A percentile compares a stretch with the other conserved stretches of the same genome.
Conservation (phyloP, 2,113 vertebrate genomes). For the Kryptolebias marmoratus region DNA sequence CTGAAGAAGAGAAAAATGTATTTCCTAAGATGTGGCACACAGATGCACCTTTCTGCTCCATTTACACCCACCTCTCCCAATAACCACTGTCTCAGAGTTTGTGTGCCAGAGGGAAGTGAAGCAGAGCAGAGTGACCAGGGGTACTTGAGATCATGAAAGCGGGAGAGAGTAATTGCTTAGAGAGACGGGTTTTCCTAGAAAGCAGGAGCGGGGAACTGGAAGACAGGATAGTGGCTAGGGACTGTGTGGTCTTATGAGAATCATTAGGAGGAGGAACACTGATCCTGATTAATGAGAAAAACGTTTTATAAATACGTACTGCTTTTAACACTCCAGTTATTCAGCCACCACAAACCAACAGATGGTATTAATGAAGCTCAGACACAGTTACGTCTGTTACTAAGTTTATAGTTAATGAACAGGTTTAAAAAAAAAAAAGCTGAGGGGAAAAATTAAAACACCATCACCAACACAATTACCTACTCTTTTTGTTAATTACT, state of each 20-base stretch:
- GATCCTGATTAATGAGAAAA: conserved; percentile 76
- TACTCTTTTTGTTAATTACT: not conserved
- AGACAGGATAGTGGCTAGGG: conserved; percentile 58
- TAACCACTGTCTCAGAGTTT: conserved; percentile 21
- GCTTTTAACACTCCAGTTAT: conserved; percentile 60
- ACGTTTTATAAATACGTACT: conserved; percentile 55
- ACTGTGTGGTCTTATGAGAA: conserved; percentile 53
- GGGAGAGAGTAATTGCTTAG: conserved; percentile 54
- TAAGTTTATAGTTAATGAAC: conserved; percentile 5
- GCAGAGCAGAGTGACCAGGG: conserved; percentile 52
- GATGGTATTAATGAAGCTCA: conserved; percentile 14
- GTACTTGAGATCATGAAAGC: conserved; percentile 57
- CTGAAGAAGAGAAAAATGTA: conserved; percentile 27
- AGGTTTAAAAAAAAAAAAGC: not conserved
- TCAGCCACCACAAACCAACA: conserved; percentile 29
- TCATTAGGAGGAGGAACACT: conserved; percentile 72
- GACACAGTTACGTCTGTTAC: conserved; percentile 9
- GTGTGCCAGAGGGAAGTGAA: conserved; percentile 52
- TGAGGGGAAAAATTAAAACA: not conserved
- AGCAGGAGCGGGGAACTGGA: conserved; percentile 57
- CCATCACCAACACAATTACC: not conserved
- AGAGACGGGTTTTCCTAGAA: conserved; percentile 77
- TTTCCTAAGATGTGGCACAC: conserved; percentile 54
- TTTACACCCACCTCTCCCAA: conserved; percentile 33
- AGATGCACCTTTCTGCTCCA: conserved; percentile 58